Base-by-base conservation (phyloP, 1,140 invertebrate genomes). In the Bicyclus anynana region DNA sequence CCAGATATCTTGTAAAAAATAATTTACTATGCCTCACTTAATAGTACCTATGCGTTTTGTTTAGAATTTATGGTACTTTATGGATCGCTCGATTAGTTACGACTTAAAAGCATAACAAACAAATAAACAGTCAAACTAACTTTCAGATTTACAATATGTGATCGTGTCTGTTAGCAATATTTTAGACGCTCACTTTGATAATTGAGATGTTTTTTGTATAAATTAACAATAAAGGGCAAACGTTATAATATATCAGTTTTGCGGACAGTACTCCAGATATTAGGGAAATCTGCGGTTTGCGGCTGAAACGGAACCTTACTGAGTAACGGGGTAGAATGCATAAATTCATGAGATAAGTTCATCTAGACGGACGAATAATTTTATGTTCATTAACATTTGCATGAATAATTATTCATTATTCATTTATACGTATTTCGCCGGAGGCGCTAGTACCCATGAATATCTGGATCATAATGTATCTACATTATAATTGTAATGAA, bases 211-310 rank as follows among this genome's bases (percentile, higher is more conserved):
- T n/a, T n/a, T n/a, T n/a, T n/a, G n/a, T n/a, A n/a, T n/a, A n/a
- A n/a, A n/a, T n/a, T n/a, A n/a, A n/a, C n/a, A n/a, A n/a, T n/a
- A n/a, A n/a, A n/a, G 7, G 23, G 2, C 7, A 2, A 23, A 23
- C 23, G 2, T 23, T 23, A 2, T 23, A 23, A 4, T 7, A 23
- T 7, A 2, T 12, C 29, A 3, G 29, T 6, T 65, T 53, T 60
- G 62, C 58, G 46, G 37, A 53, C 69, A 5, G 17, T 76, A 74
- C 71, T 9, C 27, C 35, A 53, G 53, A 76, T 74, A 76, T 78
- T 78, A 74, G 76, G 73, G 76, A 79, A 76, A 79, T 74, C 69
- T 79, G 76, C 38, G 76, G 76, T 76, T 47, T 79, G 73, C 66
- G 76, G 76, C 72, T 74, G 73, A 72, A 76, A 72, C 47, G 53